A percentile compares a stretch with the other conserved stretches of the same genome.
phyloP scores from a whole-genome alignment of 2,888 invertebrate species.

The Lypha dubia region DNA sequence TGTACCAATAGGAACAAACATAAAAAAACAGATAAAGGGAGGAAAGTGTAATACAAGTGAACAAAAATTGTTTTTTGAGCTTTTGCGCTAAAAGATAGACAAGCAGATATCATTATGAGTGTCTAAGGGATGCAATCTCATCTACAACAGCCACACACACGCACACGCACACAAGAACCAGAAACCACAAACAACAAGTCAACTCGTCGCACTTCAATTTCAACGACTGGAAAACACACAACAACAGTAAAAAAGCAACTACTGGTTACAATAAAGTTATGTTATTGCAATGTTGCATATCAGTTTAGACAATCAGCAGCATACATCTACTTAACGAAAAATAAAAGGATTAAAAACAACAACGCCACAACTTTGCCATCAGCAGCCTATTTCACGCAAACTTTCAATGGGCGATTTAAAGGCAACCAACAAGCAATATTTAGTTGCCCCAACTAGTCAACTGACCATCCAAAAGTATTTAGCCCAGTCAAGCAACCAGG shows the following conservation, averaged over 20 bases:
- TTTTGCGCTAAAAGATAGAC: conserved; percentile 78
- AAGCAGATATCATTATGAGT: conserved; percentile 81
- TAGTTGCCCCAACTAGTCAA: conserved; percentile 21
- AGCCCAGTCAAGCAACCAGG: conserved; percentile 53
- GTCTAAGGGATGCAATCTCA: conserved; percentile 73
- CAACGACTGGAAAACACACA: conserved; percentile 37
- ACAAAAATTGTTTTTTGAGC: conserved; percentile 75
- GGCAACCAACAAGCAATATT: conserved; percentile 7
- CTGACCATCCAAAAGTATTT: conserved; percentile 50
- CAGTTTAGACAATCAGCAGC: conserved; percentile 72
- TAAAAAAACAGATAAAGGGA: conserved; percentile 73
- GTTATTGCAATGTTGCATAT: conserved; percentile 71
- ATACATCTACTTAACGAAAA: conserved; percentile 65
- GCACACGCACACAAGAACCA: too few species aligned
- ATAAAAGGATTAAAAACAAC: conserved; percentile 8
- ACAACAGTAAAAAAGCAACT: conserved; percentile 34
- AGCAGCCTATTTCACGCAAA: conserved; percentile 72
- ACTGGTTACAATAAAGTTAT: conserved; percentile 69
- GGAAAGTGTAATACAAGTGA: conserved; percentile 73
- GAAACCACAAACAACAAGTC: conserved; percentile 31
- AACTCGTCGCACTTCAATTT: conserved; percentile 33
- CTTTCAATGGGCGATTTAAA: conserved; percentile 47
- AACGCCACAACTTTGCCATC: background rate
- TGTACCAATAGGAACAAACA: too few species aligned
- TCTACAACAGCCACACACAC: conserved; percentile 39